Conservation (phyloP, 2,113 vertebrate genomes). For the Cinclus cinclus region DNA sequence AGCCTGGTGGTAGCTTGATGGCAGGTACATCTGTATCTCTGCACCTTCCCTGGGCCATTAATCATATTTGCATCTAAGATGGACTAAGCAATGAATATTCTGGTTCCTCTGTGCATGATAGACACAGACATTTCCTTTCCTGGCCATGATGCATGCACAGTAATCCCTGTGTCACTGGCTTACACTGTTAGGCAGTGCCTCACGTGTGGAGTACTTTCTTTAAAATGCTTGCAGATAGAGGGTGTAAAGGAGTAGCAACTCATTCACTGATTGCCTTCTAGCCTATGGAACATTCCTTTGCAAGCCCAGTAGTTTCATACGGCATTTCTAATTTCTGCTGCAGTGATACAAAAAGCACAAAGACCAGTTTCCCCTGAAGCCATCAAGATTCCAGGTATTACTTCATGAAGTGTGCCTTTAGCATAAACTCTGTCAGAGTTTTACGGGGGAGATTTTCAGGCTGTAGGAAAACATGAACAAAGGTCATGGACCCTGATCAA, state of each 20-base stretch:
- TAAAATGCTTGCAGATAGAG: not conserved
- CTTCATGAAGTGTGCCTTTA: not conserved
- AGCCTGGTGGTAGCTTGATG: not conserved
- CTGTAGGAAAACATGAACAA: not conserved
- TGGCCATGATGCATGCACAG: too few species aligned
- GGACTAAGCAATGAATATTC: not conserved
- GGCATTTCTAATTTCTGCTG: not conserved
- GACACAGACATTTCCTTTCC: not conserved
- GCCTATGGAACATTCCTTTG: not conserved
- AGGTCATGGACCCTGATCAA: not conserved
- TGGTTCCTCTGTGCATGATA: not conserved
- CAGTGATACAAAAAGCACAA: not conserved
- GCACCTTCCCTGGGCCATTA: not conserved
- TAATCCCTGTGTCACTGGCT: not conserved
- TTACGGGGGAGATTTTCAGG: not conserved
- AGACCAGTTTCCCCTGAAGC: not conserved
- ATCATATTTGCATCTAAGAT: not conserved
- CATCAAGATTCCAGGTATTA: not conserved
- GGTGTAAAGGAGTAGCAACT: not conserved
- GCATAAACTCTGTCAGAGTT: not conserved
- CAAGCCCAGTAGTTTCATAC: not conserved
- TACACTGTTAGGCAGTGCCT: fast-evolving
- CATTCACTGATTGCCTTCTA: not conserved
- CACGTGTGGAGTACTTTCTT: not conserved
- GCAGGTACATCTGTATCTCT: not conserved